Evolutionary conservation across 2,797 vertebrate genomes (phyloP), one percentile per base, ranked within the genome.

Genomic region (Microcaecilia unicolor): DNA sequence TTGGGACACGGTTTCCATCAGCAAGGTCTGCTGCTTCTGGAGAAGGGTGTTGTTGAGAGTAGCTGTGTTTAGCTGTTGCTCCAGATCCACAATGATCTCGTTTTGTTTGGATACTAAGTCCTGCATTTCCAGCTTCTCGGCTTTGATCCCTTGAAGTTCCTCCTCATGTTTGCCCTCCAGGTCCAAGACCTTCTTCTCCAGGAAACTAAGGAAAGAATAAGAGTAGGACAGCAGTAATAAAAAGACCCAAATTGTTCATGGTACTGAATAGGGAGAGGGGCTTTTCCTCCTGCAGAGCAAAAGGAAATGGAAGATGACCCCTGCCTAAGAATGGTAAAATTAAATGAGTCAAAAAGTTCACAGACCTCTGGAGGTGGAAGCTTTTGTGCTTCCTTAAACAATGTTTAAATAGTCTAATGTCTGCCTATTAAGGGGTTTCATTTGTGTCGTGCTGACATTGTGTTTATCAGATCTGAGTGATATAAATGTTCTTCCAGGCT

Each of bases 81-180:
- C 80, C 19, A 89, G 71, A 51, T 75, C 67, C 13, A 41, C 56
- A 34, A 86, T 79, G 48, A 87, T 55, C 15, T 20, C 44, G 35
- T 64, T 74, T 55, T 88, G 86, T 45, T 61, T 71, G 48, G 78
- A 76, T 40, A 88, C 54, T 14, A 85, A 57, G 13, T 76, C 67
- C 48, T 83, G 78, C 51, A 87, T 78, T 65, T 84, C 74, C 51
- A 66, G 56, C 50, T 87, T 87, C 52, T 88, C 84, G 3, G 58
- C 42, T 48, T 72, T 75, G 36, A 85, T 33, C 10, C 43, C 64
- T 41, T 76, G 71, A 14, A 87, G 69, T 61, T 84, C 83, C 50
- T 48, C 66, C 17, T 64, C 67, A 3, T 84, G 81, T 25, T 64
- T 74, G 18, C 64, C 61, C 52, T 89, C 86, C 44, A 87, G 51